These are phyloP conservation scores for Drosophila micromelanica DNA, from an alignment of 1,140 invertebrate species.

Conservation along the genomic window DNA sequence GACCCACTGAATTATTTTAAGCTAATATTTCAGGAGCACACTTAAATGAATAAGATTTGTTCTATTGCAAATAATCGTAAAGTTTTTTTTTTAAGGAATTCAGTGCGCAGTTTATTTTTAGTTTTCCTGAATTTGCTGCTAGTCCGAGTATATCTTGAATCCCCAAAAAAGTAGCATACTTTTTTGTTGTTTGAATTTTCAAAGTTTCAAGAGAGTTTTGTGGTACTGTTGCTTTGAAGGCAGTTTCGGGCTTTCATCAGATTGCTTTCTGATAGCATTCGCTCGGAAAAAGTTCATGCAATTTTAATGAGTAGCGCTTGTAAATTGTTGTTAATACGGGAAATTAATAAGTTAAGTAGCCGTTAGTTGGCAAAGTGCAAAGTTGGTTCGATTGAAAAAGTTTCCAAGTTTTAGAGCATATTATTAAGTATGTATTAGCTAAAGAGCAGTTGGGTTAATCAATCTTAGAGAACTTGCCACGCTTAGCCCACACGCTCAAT, in stretches of 20 bases:
- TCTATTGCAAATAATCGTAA: too few relatives aligned
- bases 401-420: constrained; percentile 20
- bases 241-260: constrained; percentile 45
- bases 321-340: constrained; percentile 61
- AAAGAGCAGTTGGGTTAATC: constrained; percentile 6
- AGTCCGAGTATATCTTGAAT: too few relatives aligned
- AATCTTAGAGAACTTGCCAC: constrained; percentile 6
- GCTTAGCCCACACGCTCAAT: background rate
- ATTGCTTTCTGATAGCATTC: constrained; percentile 56
- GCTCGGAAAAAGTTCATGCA: constrained; percentile 49
- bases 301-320: constrained; percentile 68
- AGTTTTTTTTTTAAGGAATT: too few relatives aligned
- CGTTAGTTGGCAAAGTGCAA: constrained; percentile 57
- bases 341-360: constrained; percentile 77
- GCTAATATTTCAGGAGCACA: background rate
- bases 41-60: too few relatives aligned
- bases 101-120: too few relatives aligned
- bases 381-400: constrained; percentile 40
- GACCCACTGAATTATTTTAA: background rate
- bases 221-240: constrained; percentile 36
- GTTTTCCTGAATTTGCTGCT: too few relatives aligned
- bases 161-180: constrained; percentile 1
- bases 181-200: constrained; percentile 32
- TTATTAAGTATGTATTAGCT: constrained; percentile 13
- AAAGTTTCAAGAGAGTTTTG: constrained; percentile 62